These are phyloP conservation scores for Rhopalosiphum maidis DNA, from an alignment of 1,140 invertebrate species.

Conservation along the genomic window DNA sequence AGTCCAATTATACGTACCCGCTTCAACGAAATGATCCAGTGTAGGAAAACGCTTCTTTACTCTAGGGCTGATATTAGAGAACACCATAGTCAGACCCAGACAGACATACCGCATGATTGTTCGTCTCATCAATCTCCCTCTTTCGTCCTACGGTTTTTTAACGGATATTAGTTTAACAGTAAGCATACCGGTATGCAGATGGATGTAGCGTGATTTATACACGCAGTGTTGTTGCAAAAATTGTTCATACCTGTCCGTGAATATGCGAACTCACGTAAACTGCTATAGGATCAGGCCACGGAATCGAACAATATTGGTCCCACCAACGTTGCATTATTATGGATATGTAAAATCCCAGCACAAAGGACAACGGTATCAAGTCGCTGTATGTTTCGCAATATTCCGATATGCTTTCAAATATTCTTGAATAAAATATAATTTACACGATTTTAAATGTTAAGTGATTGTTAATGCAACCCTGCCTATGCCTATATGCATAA, in stretches of 20 bases:
- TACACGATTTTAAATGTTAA: not conserved
- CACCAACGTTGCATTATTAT: constrained; percentile 93
- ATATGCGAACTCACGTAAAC: constrained; percentile 83
- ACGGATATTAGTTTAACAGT: not conserved
- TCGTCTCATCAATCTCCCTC: constrained; percentile 85
- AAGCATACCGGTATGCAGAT: not conserved
- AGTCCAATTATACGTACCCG: constrained; percentile 64
- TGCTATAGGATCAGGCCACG: constrained; percentile 82
- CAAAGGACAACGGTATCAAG: constrained; percentile 79
- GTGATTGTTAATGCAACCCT: not conserved
- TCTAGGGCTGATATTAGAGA: constrained; percentile 83
- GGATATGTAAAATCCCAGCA: constrained; percentile 80
- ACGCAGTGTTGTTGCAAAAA: not conserved
- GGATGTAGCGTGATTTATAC: not conserved
- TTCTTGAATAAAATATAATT: constrained; percentile 63
- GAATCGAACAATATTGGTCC: constrained; percentile 82
- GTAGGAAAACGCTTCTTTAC: constrained; percentile 93
- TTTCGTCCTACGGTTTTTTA: constrained; percentile 70
- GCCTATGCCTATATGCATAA: not conserved
- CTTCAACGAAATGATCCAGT: constrained; percentile 84
- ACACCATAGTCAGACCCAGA: constrained; percentile 80
- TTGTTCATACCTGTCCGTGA: constrained; percentile 67
- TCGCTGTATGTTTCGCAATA: constrained; percentile 81
- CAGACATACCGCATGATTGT: constrained; percentile 86
- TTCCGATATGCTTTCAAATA: constrained; percentile 78